Evolutionary conservation across 2,888 invertebrate species (phyloP).

Genomic region (Euzophera pinguis): DNA sequence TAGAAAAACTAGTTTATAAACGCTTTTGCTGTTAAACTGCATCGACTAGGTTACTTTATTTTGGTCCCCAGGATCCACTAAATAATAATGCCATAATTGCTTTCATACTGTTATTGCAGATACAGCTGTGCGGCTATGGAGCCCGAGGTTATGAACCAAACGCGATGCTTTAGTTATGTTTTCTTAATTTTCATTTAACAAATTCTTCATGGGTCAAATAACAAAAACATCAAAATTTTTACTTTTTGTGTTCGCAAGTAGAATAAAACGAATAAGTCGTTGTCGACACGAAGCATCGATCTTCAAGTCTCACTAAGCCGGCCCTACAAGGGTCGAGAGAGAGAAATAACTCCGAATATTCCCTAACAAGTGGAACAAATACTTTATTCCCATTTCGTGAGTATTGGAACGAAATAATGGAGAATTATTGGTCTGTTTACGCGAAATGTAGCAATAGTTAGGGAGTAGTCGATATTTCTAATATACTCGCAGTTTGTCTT

Average conservation of each 20-base stretch:
- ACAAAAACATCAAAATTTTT: neutral
- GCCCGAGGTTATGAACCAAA: no score
- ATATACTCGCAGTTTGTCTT: neutral
- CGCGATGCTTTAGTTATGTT: no score
- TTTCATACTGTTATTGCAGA: no score
- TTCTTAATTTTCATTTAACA: no score
- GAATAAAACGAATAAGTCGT: slow-evolving; percentile 32
- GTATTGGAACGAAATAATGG: slow-evolving; percentile 16
- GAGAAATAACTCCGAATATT: slow-evolving; percentile 46
- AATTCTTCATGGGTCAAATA: no score
- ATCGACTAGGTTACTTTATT: no score
- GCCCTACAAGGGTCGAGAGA: slow-evolving; percentile 50
- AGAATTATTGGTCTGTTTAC: slow-evolving; percentile 14
- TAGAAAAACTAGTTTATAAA: no score
- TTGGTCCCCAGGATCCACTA: no score
- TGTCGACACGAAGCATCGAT: slow-evolving; percentile 47
- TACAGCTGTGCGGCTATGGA: no score
- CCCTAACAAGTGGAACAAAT: slow-evolving; percentile 13
- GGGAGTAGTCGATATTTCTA: slow-evolving; percentile 2
- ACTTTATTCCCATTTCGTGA: slow-evolving; percentile 4
- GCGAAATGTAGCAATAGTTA: slow-evolving; percentile 8
- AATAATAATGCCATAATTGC: no score
- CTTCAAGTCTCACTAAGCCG: slow-evolving; percentile 52
- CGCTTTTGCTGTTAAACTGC: no score
- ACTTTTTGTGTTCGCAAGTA: slow-evolving; percentile 12